These are phyloP conservation scores for Ranitomeya imitator DNA, from an alignment of 2,113 vertebrate species.

Conservation along the genomic window DNA sequence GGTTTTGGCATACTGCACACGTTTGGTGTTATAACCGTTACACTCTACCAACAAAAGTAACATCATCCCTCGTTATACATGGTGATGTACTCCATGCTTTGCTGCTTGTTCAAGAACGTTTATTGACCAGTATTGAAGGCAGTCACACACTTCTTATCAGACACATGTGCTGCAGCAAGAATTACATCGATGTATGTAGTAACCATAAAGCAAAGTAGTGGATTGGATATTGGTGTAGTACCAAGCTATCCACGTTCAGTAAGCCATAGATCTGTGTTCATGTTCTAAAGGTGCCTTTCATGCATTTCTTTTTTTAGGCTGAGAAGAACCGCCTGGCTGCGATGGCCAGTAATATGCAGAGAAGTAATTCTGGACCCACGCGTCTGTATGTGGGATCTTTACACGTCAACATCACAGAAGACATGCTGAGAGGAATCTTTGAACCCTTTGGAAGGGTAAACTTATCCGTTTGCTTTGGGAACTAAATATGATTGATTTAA, in stretches of 20 bases:
- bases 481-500: not conserved
- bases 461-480: not conserved
- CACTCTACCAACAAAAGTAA: too few relatives aligned
- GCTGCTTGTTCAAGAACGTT: too few relatives aligned
- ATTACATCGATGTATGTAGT: not conserved
- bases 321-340: constrained; percentile 70
- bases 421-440: constrained; percentile 71
- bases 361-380: constrained; percentile 64
- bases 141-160: too few relatives aligned
- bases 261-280: not conserved
- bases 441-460: constrained; percentile 72
- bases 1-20: too few relatives aligned
- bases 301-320: constrained; percentile 55
- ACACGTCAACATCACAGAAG: constrained; percentile 69
- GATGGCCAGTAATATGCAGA: constrained; percentile 67
- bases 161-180: not conserved
- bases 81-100: too few relatives aligned
- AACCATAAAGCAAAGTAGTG: not conserved
- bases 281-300: not conserved
- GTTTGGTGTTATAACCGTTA: too few relatives aligned
- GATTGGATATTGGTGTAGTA: not conserved
- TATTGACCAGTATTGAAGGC: too few relatives aligned
- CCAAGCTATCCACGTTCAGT: not conserved
- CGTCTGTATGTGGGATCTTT: constrained; percentile 67
- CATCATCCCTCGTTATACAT: too few relatives aligned